Evolutionary conservation across 2,888 invertebrate species (phyloP).

Genomic region (Aporophyla nigra): DNA sequence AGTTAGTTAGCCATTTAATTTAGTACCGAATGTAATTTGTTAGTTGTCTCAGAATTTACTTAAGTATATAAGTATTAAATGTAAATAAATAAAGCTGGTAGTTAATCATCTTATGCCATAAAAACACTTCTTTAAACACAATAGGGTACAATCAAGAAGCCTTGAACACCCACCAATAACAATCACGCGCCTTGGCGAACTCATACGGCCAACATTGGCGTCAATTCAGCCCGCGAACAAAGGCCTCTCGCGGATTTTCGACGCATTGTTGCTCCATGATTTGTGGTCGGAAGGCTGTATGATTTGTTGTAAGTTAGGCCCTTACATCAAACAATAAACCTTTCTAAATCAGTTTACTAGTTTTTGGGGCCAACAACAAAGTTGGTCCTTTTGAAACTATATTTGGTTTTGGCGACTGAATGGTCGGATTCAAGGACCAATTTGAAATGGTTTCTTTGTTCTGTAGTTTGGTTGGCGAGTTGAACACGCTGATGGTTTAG

Average conservation of each 20-base stretch:
- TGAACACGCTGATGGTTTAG: background rate
- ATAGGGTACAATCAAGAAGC: background rate
- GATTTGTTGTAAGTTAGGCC: constrained; percentile 58
- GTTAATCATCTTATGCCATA: background rate
- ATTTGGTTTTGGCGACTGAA: background rate
- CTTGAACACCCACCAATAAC: background rate
- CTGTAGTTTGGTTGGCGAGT: background rate
- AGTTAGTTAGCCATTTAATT: no score
- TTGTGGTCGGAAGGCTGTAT: constrained; percentile 59
- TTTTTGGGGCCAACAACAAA: constrained; percentile 32
- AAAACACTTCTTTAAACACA: background rate
- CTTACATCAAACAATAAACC: constrained; percentile 61
- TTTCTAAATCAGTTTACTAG: constrained; percentile 55
- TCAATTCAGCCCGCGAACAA: constrained; percentile 43
- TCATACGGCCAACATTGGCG: constrained; percentile 45
- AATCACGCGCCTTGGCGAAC: constrained; percentile 17
- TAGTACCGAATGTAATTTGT: background rate
- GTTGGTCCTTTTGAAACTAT: constrained; percentile 35
- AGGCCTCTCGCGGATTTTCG: constrained; percentile 32
- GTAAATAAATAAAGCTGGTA: background rate
- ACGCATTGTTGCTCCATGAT: constrained; percentile 60
- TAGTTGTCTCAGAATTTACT: background rate
- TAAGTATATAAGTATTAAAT: background rate
- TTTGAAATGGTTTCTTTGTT: constrained; percentile 12
- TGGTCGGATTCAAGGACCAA: constrained; percentile 6